Percentiles rank a stretch among this genome's conserved stretches.
These are phyloP conservation scores for Magallana angulata DNA, from an alignment of 1,140 invertebrate genomes.

Conservation along the genomic window DNA sequence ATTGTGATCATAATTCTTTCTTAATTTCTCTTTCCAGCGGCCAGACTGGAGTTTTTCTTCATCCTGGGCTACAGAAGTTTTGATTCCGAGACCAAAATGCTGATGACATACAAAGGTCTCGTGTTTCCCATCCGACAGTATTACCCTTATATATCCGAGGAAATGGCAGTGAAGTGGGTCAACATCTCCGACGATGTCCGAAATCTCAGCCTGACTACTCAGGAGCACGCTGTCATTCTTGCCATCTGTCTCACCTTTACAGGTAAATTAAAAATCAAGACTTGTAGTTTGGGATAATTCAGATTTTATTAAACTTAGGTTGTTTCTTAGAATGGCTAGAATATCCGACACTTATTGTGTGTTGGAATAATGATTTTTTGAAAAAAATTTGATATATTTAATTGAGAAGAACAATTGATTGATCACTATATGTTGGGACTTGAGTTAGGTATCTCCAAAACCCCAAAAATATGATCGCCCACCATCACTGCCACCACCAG, in stretches of 20 bases:
- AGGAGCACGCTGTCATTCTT: constrained; percentile 48
- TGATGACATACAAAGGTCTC: constrained; percentile 47
- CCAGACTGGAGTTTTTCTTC: constrained; percentile 58
- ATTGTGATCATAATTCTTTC: no score
- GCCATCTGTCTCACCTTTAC: constrained; percentile 52
- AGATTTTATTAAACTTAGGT: no score
- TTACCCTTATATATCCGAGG: constrained; percentile 41
- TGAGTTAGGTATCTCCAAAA: no score
- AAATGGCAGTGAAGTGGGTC: constrained; percentile 46
- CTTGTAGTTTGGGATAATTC: no score
- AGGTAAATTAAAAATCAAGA: constrained; percentile 44
- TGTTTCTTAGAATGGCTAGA: no score
- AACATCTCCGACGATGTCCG: constrained; percentile 46
- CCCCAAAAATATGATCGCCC: no score
- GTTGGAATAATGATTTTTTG: no score
- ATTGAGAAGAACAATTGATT: no score
- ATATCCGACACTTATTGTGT: no score
- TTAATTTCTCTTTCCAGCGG: constrained; percentile 30
- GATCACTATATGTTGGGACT: no score
- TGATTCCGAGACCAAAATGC: constrained; percentile 50
- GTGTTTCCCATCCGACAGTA: constrained; percentile 49
- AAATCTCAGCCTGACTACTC: constrained; percentile 48
- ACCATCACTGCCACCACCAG: no score
- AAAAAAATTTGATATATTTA: no score
- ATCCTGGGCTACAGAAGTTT: constrained; percentile 45